Evolutionary conservation across 2,797 vertebrate genomes (phyloP), one percentile per base, ranked within the genome.

Genomic region (Euthynnus affinis): DNA sequence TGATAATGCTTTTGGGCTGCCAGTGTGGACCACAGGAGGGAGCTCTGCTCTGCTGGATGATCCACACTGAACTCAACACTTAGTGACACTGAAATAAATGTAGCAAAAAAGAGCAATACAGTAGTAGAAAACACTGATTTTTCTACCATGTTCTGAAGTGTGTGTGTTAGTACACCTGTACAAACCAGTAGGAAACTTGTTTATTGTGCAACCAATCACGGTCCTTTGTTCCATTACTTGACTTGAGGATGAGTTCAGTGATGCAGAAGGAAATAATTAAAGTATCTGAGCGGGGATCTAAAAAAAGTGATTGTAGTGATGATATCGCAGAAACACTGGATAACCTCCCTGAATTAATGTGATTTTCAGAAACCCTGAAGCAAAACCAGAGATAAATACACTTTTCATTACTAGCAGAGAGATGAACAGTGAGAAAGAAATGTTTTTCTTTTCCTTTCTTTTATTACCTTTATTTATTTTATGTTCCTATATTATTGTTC

Each of bases 1-100:
- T 6, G 2, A 27, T 58, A 14, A 25, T 59, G 34, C 29, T 1
- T 32, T 32, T 32, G 13, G n/a, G 20, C 48, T 83, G 22, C 56
- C 22, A 8, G 7, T 46, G 25, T 73, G 1, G 0, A 74, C 93
- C 93, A 94, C 92, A 83, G 1, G 93, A 77, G 88, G 92, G 92
- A 61, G 92, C 92, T 83, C 55, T 55, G 60, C 63, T 67, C 80
- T 66, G n/a, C 51, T 37, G 17, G 40, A 25, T 22, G 0, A 8
- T 10, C 4, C 14, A 49, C n/a, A 61, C 6, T 78, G 23, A 80
- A 27, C 42, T 37, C 25, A 69, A 34, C 20, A 51, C 20, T 32
- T 14, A 48, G n/a, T 13, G 29, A 64, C 40, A 14, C 40, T 25
- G 23, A 48, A 14, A 40, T 5, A 23, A 46, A 34, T 49, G 46